Conservation (phyloP, 2,888 invertebrate species). For the Oscheius sp. region DNA sequence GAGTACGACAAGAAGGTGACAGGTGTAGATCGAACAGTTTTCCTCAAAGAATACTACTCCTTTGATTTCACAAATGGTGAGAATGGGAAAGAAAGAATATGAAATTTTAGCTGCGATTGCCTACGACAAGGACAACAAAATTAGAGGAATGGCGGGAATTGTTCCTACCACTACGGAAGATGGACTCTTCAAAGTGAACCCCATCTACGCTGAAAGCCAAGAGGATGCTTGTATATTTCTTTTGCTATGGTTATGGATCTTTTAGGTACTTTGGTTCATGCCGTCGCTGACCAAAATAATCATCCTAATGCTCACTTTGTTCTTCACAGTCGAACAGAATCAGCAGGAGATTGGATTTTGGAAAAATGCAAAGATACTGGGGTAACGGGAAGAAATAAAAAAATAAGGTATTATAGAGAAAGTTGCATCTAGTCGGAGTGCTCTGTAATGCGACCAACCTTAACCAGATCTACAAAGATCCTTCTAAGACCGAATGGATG, state of each 20-base stretch:
- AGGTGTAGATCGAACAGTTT: conserved; percentile 25
- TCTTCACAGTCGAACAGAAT: conserved; percentile 24
- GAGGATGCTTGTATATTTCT: conserved; percentile 21
- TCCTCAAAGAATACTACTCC: conserved; percentile 23
- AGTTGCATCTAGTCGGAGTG: conserved; percentile 23
- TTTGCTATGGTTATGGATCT: not conserved
- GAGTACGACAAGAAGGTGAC: conserved; percentile 30
- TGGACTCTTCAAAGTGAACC: conserved; percentile 27
- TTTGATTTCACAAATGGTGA: conserved; percentile 23
- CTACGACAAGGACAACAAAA: conserved; percentile 4
- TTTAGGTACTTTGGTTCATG: conserved; percentile 28
- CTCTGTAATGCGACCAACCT: conserved; percentile 24
- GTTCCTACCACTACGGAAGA: conserved; percentile 23
- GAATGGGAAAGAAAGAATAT: not conserved
- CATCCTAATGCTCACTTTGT: conserved; percentile 25
- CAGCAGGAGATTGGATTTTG: conserved; percentile 32
- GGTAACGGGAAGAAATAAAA: not conserved
- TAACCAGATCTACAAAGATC: conserved; percentile 30
- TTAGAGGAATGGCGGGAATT: conserved; percentile 16
- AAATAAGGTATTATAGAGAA: conserved; percentile 4
- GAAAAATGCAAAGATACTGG: conserved; percentile 22
- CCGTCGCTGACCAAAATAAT: conserved; percentile 5
- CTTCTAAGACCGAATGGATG: conserved; percentile 17
- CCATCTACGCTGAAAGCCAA: conserved; percentile 29
- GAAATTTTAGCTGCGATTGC: conserved; percentile 12